Evolutionary conservation across 1,140 invertebrate species (phyloP), one percentile per base, ranked within the genome.

Genomic region (Chironomus striatipennis): DNA sequence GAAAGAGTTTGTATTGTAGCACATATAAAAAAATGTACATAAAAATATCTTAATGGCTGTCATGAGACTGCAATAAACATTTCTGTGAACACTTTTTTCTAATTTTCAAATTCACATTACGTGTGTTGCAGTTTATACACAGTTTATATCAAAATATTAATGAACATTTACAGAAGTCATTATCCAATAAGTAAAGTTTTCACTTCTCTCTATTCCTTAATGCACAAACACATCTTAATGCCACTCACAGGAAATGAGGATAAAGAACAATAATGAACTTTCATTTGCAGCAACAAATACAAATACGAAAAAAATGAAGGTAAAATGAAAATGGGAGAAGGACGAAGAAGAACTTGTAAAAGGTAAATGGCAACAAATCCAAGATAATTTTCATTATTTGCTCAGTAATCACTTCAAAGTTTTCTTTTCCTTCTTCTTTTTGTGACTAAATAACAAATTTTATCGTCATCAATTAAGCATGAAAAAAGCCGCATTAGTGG

Each of bases 361-460:
- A 34, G 24, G 24, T 34, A 34, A 34, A 34, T 34, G 24, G 24
- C 24, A 34, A 34, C 24, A 34, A 34, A 34, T 34, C 24, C 12
- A 57, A 57, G 47, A 57, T 57, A 57, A 57, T 57, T 57, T 57
- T n/a, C 24, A 34, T 34, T 57, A 57, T 57, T 57, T 57, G 12
- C 12, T 57, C 8, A 15, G 47, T n/a, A 57, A 57, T 57, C 47
- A 57, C 47, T 57, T 57, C 12, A 57, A 57, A 15, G 12, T 12
- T n/a, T 10, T 57, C 15, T 57, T 57, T 15, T 34, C 2, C 24
- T 34, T 34, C 24, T 34, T 34, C 24, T 34, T 34, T 34, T 34
- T 34, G 24, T 34, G 24, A 34, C 24, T 34, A 34, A 34, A 34
- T 34, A 34, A 34, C 24, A 47, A 47, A 47, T 47, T 47, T 47